Percentiles rank a stretch among this genome's conserved stretches.
Evolutionary conservation across 2,888 invertebrate genomes (phyloP).

Genomic region (Dioctria linearis): DNA sequence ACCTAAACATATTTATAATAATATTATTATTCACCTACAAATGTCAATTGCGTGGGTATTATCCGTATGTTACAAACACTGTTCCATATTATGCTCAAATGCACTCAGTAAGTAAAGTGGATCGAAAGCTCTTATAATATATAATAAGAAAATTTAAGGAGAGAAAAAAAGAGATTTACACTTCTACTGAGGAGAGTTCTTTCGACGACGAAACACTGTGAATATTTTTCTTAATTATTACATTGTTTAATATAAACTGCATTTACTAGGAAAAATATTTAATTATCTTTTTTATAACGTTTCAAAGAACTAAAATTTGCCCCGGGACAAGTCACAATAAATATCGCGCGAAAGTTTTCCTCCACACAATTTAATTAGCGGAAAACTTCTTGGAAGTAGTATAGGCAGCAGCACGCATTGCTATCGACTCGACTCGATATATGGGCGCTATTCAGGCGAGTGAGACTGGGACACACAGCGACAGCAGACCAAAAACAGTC

Average conservation of each 20-base stretch:
- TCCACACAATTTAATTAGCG: slow-evolving; percentile 35
- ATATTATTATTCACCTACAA: background rate
- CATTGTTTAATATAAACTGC: background rate
- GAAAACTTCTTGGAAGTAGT: background rate
- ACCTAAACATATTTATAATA: background rate
- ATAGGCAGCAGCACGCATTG: slow-evolving; percentile 34
- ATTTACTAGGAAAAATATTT: background rate
- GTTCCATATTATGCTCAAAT: slow-evolving; percentile 14
- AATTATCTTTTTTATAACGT: background rate
- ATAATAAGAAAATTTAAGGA: background rate
- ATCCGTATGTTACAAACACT: background rate
- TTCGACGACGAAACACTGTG: slow-evolving; percentile 3
- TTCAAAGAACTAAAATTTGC: background rate
- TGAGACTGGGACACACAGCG: slow-evolving; percentile 18
- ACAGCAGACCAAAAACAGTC: too few species aligned
- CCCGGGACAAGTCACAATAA: slow-evolving; percentile 3
- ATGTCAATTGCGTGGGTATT: background rate
- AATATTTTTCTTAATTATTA: slow-evolving; percentile 17
- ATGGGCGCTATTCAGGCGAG: slow-evolving; percentile 40
- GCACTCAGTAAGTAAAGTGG: slow-evolving; percentile 34
- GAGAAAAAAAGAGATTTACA: slow-evolving; percentile 1
- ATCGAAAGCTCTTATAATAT: slow-evolving; percentile 27
- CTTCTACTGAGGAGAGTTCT: background rate
- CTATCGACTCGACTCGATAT: slow-evolving; percentile 35
- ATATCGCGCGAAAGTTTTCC: slow-evolving; percentile 2